Base-by-base conservation (phyloP, 1,140 invertebrate genomes). In the Drosophila nasuta region DNA sequence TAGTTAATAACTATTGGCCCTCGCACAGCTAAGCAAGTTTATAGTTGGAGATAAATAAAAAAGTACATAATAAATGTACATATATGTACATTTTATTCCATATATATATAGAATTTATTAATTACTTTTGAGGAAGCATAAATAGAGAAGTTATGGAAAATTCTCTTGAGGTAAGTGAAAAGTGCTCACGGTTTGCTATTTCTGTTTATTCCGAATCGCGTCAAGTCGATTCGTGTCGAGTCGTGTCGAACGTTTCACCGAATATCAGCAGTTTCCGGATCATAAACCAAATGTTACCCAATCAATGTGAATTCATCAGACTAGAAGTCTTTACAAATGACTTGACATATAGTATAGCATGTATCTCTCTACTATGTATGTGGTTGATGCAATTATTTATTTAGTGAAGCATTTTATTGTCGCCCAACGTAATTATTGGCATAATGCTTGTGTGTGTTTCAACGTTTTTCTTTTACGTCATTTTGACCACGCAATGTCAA, bases 381-480 rank as follows among this genome's bases (percentile, higher is more conserved):
- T 63, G 38, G 13, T 8, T 33, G 52, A n/a, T 58, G 63, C 15
- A 73, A 67, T 59, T 73, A 59, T 59, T 87, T 76, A 73, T 66
- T 74, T 81, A 79, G 64, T 87, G 65, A 67, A 75, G 41, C 82
- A 82, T 79, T 81, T 75, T 72, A 78, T 71, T 78, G 82, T 75
- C 75, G 81, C 59, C 54, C 79, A 75, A 66, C 78, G 72, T 86
- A 87, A 79, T 76, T 86, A 87, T 82, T 77, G 72, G 54, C 68
- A 60, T 59, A 51, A 66, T 77, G 67, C 43, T 13, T 33, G 56
- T 57, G 64, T 57, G 64, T 67, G 60, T 41, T 38, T 13, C 48
- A 43, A 49, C 65, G 43, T 43, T 68, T 68, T 48, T 8, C 41
- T 57, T 63, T 57, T 64, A 41, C 57, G 35, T 59, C 38, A 81